These are phyloP conservation scores for Ochlodes sylvanus DNA, from an alignment of 2,888 invertebrate species.

Conservation along the genomic window DNA sequence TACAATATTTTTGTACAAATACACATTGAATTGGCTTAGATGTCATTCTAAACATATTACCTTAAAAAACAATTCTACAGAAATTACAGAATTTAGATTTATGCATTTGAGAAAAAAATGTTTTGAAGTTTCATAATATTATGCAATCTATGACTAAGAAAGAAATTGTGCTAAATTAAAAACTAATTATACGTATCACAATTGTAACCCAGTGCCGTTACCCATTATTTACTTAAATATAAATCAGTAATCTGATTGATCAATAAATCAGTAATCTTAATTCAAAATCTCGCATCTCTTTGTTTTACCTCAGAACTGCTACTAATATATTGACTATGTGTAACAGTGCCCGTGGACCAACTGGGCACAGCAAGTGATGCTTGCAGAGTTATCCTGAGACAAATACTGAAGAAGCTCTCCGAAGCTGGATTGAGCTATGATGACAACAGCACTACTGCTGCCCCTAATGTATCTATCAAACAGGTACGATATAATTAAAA, in stretches of 20 bases:
- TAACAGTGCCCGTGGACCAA: conserved; percentile 88
- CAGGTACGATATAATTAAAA: conserved; percentile 55
- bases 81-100: neutral
- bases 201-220: too few relatives aligned
- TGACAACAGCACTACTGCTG: conserved; percentile 70
- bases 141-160: neutral
- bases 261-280: too few relatives aligned
- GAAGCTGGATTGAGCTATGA: conserved; percentile 76
- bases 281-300: too few relatives aligned
- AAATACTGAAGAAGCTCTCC: conserved; percentile 79
- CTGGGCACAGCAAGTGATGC: conserved; percentile 86
- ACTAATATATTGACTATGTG: neutral
- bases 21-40: too few relatives aligned
- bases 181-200: too few relatives aligned
- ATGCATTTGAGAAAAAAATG: neutral
- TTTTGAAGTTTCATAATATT: neutral
- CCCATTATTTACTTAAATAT: too few relatives aligned
- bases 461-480: conserved; percentile 76
- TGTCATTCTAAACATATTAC: too few relatives aligned
- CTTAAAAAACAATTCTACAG: too few relatives aligned
- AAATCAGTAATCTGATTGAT: too few relatives aligned
- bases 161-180: neutral
- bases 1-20: too few relatives aligned
- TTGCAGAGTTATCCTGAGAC: conserved; percentile 73
- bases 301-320: too few relatives aligned